Base-by-base conservation (phyloP, 2,888 invertebrate species). In the Standfussiana lucernea region DNA sequence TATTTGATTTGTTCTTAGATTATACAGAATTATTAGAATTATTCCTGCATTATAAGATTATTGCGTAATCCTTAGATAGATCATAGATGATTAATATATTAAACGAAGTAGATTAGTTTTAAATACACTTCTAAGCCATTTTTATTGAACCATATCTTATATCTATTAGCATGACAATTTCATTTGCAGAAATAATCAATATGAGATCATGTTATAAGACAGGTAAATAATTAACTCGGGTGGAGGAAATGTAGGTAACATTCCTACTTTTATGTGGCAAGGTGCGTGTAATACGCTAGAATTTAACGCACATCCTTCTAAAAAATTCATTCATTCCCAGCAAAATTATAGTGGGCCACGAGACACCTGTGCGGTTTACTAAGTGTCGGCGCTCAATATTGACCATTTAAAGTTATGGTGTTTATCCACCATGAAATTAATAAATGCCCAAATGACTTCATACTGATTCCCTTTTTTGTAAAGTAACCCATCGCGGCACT, bases 281-380 rank as follows among this genome's bases (percentile, higher is more conserved):
- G 80, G 81, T 80, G 81, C 81, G 88, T 86, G 85, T 89, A 89
- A 89, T 91, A 89, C 86, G 82, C 84, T 80, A 81, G 82, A 88
- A 81, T 89, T 88, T 88, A 88, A 87, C 78, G 86, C 86, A 86
- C 89, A 86, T 88, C 88, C 91, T 89, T 85, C 80, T 92, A 88
- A 92, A 92, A 91, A 89, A 91, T 92, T 91, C 91, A 91, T 87
- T 85, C 76, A 85, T 88, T 79, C 85, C 86, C 86, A 87, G 83
- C 88, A 86, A 88, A 91, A 90, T 91, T 91, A 90, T 90, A 89
- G 90, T 90, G 88, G 88, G 89, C 87, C 85, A 76, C 85, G 85
- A 88, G 86, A 89, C 91, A 90, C 91, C 90, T 91, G 91, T 85
- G 89, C 83, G 88, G 87, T 88, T 88, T 88, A 86, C 87, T 89